Evolutionary conservation across 1,140 invertebrate species (phyloP), one percentile per base, ranked within the genome.

Genomic region (Psix sp.): DNA sequence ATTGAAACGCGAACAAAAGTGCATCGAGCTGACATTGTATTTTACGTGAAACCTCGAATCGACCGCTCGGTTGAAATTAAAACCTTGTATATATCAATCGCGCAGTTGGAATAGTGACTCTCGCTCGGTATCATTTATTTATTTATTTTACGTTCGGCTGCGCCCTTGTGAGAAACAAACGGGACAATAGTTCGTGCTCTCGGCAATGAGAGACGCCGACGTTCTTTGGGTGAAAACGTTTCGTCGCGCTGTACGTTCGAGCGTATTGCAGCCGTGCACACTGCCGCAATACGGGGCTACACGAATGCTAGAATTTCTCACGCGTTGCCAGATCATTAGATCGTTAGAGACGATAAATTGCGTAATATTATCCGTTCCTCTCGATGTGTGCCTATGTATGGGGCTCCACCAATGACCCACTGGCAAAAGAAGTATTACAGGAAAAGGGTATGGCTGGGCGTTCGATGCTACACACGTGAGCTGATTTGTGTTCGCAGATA

Each of bases 321-420:
- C 71, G 71, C 71, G 71, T 52, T 68, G 71, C 63, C 63, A 74
- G 71, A 74, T 68, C 71, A 59, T 74, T 67, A 74, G 72, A 74
- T 74, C 63, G 63, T 74, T 68, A 74, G 65, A 67, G 72, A 74
- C 72, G 72, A 74, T 74, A 74, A 74, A 74, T 74, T 74, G 65
- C 63, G 72, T 68, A 68, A 74, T 68, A 63, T 65, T 65, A 57
- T 67, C 43, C 63, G 57, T 67, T 74, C 71, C 62, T 74, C 71
- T 67, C 71, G 62, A 62, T 67, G 48, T 46, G 38, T 52, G 72
- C 11, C 72, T 59, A 59, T 68, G 63, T 65, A 68, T 49, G 72
- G 51, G 59, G 52, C 40, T 57, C 59, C 40, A 74, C 63, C 65
- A 70, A 60, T 75, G 72, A 75, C 72, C 65, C 65, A 75, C 45